Conservation (phyloP, 2,113 vertebrate species). For the Micromys minutus region DNA sequence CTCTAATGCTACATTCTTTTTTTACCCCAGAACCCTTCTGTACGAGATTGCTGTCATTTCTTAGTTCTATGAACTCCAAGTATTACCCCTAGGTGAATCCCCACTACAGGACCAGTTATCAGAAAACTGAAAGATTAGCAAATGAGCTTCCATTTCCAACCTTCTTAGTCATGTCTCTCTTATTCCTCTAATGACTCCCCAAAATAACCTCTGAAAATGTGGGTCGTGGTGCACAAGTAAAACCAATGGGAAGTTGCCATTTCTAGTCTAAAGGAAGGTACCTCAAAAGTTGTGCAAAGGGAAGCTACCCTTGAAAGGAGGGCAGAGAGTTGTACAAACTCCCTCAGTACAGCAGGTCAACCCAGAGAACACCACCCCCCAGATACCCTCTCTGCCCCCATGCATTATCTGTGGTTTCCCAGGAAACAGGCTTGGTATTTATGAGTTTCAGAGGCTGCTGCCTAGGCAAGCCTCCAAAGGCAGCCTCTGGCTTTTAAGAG, state of each 20-base stretch:
- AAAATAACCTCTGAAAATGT: not conserved
- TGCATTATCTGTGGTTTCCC: slow-evolving; percentile 71
- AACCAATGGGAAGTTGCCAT: not conserved
- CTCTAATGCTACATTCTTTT: rapidly evolving
- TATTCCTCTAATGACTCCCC: not conserved
- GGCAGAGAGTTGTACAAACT: not conserved
- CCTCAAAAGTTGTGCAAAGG: not conserved
- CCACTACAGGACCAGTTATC: not conserved
- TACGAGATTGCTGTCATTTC: not conserved
- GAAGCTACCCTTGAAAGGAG: not conserved
- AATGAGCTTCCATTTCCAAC: not conserved
- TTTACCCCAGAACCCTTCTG: not conserved
- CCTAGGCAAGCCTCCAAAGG: slow-evolving; percentile 10
- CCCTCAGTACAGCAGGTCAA: not conserved
- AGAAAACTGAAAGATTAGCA: not conserved
- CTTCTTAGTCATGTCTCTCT: not conserved
- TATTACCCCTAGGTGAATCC: not conserved
- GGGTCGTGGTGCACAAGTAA: not conserved
- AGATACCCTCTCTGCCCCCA: slow-evolving; percentile 6
- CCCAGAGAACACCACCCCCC: not conserved
- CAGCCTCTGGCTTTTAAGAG: slow-evolving; percentile 62
- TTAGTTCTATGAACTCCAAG: not conserved
- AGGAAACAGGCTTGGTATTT: slow-evolving; percentile 79
- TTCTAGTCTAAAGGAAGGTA: not conserved
- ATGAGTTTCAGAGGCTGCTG: slow-evolving; percentile 73